Percentiles rank a stretch among this genome's conserved stretches.
Evolutionary conservation across 2,797 vertebrate genomes (phyloP).

Genomic region (Pseudochirops corinnae): DNA sequence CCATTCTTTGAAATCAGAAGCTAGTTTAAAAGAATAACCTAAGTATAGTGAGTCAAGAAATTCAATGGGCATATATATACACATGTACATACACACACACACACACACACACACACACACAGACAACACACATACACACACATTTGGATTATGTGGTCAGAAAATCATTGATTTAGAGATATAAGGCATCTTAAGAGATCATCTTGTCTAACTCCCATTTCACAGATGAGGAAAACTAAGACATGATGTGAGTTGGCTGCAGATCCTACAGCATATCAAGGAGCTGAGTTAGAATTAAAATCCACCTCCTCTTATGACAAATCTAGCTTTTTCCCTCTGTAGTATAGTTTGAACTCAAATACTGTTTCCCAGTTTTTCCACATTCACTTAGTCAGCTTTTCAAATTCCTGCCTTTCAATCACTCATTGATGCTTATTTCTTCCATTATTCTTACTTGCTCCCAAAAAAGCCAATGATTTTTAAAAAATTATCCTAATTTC

Average conservation of each 20-base stretch:
- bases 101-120: background rate
- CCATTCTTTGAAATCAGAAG: background rate
- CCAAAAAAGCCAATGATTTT: background rate
- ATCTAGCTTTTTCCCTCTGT: background rate
- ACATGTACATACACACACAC: too few relatives aligned
- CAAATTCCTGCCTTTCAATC: background rate
- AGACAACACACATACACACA: background rate
- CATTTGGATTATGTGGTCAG: background rate
- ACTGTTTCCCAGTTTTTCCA: background rate
- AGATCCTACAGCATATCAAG: background rate
- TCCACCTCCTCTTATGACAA: background rate
- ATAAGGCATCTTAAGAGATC: background rate
- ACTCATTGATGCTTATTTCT: background rate
- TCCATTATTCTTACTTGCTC: background rate
- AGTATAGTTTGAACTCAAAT: background rate
- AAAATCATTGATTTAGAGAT: background rate
- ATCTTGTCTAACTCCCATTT: background rate
- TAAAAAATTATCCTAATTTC: background rate
- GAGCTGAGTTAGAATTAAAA: background rate
- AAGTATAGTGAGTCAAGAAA: background rate
- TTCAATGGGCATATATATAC: background rate
- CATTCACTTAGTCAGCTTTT: background rate
- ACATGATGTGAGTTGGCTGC: background rate
- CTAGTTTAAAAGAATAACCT: background rate
- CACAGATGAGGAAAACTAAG: background rate